Evolutionary conservation across 2,113 vertebrate genomes (phyloP).

Genomic region (Gasterosteus nipponicus): DNA sequence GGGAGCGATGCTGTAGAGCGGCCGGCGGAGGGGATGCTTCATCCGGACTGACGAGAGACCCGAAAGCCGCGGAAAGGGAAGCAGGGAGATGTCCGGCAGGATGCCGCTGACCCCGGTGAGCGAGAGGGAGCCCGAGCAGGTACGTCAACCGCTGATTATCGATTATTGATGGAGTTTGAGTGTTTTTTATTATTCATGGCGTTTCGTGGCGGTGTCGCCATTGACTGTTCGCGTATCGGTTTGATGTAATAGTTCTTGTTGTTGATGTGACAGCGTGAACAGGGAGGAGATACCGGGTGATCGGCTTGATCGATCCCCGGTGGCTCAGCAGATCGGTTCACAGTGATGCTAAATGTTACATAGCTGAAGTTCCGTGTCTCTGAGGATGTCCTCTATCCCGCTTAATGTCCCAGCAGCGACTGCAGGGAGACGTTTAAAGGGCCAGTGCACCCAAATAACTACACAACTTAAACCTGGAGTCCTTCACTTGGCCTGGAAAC

Average conservation of each 20-base stretch:
- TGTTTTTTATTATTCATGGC: background rate
- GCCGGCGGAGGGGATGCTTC: conserved; percentile 38
- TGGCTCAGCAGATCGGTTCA: background rate
- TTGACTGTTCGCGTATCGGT: background rate
- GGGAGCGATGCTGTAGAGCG: conserved; percentile 36
- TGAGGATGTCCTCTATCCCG: background rate
- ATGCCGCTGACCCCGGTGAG: conserved; percentile 60
- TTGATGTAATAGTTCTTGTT: background rate
- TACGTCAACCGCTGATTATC: background rate
- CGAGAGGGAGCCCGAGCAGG: conserved; percentile 56
- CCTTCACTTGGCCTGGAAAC: background rate
- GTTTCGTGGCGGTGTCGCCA: background rate
- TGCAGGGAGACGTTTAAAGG: background rate
- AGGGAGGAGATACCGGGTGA: background rate
- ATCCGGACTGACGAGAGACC: conserved; percentile 30
- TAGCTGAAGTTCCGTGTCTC: background rate
- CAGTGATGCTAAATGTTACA: background rate
- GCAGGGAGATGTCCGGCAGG: conserved; percentile 49
- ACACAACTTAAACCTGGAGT: background rate
- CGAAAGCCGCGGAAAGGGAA: conserved; percentile 3
- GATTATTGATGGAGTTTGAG: background rate
- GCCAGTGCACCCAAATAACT: background rate
- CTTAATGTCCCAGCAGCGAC: background rate
- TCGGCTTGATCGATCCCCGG: background rate
- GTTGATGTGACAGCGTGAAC: background rate